phyloP scores from a whole-genome alignment of 2,888 invertebrate genomes.

The Drosophila algonquin region DNA sequence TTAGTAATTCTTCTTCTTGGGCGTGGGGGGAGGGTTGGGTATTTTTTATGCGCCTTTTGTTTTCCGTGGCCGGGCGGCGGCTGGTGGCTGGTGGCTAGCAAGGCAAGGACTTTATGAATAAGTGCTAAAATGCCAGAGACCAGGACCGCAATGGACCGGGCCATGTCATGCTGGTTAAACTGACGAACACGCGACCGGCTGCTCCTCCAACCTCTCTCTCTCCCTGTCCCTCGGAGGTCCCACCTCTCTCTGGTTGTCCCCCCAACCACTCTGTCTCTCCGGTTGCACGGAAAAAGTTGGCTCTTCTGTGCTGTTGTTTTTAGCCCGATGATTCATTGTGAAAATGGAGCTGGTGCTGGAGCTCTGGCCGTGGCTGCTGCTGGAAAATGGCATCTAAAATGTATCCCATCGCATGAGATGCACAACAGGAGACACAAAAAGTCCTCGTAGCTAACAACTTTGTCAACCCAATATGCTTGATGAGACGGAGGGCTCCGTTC shows the following conservation, averaged over 20 bases:
- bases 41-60: slow-evolving; percentile 56
- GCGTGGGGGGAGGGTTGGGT: slow-evolving; percentile 10
- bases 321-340: slow-evolving; percentile 74
- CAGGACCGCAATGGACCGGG: slow-evolving; percentile 82
- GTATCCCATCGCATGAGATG: slow-evolving; percentile 34
- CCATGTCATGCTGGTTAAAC: slow-evolving; percentile 84
- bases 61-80: slow-evolving; percentile 43
- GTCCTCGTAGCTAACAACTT: slow-evolving; percentile 43
- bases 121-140: slow-evolving; percentile 81
- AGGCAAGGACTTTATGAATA: slow-evolving; percentile 77
- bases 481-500: slow-evolving; percentile 40
- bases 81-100: too few species aligned
- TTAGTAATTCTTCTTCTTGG: slow-evolving; percentile 72
- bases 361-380: slow-evolving; percentile 28
- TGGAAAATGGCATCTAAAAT: slow-evolving; percentile 53
- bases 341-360: slow-evolving; percentile 65
- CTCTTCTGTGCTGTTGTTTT: slow-evolving; percentile 52
- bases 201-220: slow-evolving; percentile 1
- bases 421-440: slow-evolving; percentile 3
- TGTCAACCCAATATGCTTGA: slow-evolving; percentile 63
- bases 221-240: not conserved
- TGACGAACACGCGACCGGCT: slow-evolving; percentile 76
- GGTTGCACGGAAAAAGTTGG: slow-evolving; percentile 33
- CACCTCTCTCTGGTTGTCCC: slow-evolving; percentile 18
- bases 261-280: slow-evolving; percentile 7